Conservation (phyloP, 2,797 vertebrate species). For the Melanotaenia nigrans region DNA sequence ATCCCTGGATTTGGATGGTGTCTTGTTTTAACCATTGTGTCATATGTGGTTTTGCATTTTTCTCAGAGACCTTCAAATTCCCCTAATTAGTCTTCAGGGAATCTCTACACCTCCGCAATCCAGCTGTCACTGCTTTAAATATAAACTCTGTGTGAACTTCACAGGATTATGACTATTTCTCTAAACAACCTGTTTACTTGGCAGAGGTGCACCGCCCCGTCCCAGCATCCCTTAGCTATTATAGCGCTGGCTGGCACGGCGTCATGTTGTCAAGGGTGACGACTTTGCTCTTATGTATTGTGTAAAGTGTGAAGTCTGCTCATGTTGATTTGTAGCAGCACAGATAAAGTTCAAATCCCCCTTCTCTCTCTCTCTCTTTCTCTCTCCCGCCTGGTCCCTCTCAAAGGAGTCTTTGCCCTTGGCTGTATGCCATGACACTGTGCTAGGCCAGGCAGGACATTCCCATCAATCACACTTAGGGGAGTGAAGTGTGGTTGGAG, state of each 20-base stretch:
- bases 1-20: neutral
- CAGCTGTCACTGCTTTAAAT: constrained; percentile 9
- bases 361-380: constrained; percentile 1
- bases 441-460: constrained; percentile 51
- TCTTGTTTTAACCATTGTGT: neutral
- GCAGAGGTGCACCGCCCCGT: constrained; percentile 24
- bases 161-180: constrained; percentile 9
- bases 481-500: constrained; percentile 62
- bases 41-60: neutral
- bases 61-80: constrained; percentile 6
- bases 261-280: constrained; percentile 53
- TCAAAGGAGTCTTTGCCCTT: constrained; percentile 59
- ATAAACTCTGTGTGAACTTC: constrained; percentile 29
- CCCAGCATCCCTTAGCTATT: constrained; percentile 45
- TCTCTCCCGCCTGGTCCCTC: constrained; percentile 20
- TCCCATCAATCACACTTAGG: constrained; percentile 73
- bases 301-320: constrained; percentile 51
- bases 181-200: constrained; percentile 22
- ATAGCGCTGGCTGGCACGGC: constrained; percentile 9
- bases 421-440: constrained; percentile 49
- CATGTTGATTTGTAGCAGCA: constrained; percentile 63
- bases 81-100: constrained; percentile 8
- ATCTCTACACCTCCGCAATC: neutral
- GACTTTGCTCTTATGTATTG: constrained; percentile 38
- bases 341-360: constrained; percentile 61